A percentile compares a stretch with the other conserved stretches of the same genome.
Evolutionary conservation across 1,140 invertebrate genomes (phyloP).

Genomic region (Magallana gigas): DNA sequence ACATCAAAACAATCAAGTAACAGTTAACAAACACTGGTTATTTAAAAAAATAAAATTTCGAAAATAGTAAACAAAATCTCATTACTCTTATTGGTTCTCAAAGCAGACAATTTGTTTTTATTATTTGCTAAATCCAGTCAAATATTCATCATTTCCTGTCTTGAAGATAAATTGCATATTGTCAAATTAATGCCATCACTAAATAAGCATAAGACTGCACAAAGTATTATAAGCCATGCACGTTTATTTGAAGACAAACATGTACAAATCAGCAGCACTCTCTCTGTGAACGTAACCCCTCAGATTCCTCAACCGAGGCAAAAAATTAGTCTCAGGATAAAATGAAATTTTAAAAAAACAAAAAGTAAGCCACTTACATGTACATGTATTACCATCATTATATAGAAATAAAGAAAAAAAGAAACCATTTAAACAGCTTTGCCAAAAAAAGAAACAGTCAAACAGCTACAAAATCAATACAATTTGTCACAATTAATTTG

Average conservation of each 20-base stretch:
- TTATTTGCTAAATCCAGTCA: no score
- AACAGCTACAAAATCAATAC: conserved; percentile 27
- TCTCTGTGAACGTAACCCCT: background rate
- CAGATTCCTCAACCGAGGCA: background rate
- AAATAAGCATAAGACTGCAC: background rate
- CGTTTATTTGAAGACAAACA: background rate
- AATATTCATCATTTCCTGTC: no score
- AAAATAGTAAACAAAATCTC: no score
- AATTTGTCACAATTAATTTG: conserved; percentile 2
- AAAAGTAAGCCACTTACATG: no score
- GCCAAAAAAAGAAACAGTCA: background rate
- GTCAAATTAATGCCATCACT: no score
- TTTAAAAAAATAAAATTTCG: no score
- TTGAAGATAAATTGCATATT: no score
- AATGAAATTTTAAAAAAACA: background rate
- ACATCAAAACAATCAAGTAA: background rate
- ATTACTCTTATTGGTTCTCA: no score
- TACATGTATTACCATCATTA: no score
- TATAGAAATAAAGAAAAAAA: background rate
- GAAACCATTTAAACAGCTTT: background rate
- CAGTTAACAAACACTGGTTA: no score
- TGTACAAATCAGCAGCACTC: no score
- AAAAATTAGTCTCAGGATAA: background rate
- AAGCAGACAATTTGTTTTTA: no score
- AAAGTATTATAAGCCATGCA: background rate